Evolutionary conservation across 2,797 vertebrate species (phyloP).

Genomic region (Gymnocypris eckloni): DNA sequence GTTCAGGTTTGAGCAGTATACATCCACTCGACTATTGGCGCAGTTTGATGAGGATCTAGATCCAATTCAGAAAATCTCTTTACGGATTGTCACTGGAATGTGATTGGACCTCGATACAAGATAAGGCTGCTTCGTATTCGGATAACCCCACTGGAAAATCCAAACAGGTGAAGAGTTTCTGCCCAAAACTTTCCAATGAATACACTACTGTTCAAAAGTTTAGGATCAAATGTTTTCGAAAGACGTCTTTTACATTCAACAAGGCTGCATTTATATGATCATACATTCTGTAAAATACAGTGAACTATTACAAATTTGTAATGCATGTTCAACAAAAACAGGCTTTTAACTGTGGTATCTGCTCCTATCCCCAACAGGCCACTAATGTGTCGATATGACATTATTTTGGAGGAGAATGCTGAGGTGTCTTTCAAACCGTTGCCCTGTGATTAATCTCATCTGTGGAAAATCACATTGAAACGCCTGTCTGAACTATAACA

Average conservation of each 20-base stretch:
- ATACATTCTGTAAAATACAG: neutral
- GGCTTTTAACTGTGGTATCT: neutral
- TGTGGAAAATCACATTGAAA: neutral
- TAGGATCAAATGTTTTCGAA: neutral
- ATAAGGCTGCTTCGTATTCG: constrained; percentile 76
- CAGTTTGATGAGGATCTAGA: constrained; percentile 80
- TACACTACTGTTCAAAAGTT: neutral
- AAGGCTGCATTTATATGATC: neutral
- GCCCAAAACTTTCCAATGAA: neutral
- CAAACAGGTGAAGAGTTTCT: constrained; percentile 69
- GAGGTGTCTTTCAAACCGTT: constrained; percentile 79
- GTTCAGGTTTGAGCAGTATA: constrained; percentile 79
- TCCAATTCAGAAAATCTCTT: constrained; percentile 78
- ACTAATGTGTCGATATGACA: constrained; percentile 78
- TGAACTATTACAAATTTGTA: neutral
- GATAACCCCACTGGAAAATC: constrained; percentile 74
- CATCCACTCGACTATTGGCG: constrained; percentile 77
- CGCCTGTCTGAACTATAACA: neutral
- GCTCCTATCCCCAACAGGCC: constrained; percentile 65
- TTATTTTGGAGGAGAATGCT: constrained; percentile 82
- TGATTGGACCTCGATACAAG: constrained; percentile 82
- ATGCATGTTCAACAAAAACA: neutral
- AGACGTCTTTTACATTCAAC: neutral
- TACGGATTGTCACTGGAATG: constrained; percentile 77
- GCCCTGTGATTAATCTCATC: constrained; percentile 65